Conservation (phyloP, 2,888 invertebrate species). For the Synanthedon vespiformis region DNA sequence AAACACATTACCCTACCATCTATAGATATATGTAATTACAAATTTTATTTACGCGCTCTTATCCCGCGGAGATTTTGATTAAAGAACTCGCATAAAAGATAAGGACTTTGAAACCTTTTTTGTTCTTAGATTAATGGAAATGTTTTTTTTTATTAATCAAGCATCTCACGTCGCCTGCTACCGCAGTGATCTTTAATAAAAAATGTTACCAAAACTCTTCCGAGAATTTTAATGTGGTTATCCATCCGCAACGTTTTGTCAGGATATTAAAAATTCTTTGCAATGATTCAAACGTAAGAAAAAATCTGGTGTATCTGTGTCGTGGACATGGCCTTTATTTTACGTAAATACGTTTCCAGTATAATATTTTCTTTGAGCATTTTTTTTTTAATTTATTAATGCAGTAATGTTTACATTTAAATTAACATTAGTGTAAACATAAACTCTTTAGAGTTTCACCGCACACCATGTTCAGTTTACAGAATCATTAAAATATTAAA, state of each 20-base stretch:
- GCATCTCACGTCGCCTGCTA: too few species aligned
- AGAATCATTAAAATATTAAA: too few species aligned
- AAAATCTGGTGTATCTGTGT: not conserved
- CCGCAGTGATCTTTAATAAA: conserved; percentile 2
- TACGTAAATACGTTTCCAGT: too few species aligned
- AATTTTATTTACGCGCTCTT: conserved; percentile 30
- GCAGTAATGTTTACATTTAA: too few species aligned
- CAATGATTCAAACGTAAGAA: conserved; percentile 1
- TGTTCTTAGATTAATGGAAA: too few species aligned
- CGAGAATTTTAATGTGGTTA: not conserved
- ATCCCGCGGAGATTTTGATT: conserved; percentile 20
- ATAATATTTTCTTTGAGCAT: too few species aligned
- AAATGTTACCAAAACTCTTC: conserved; percentile 1
- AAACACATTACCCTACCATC: conserved; percentile 43
- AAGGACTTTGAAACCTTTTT: not conserved
- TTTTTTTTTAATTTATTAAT: too few species aligned
- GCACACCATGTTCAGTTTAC: too few species aligned
- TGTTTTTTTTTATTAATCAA: not conserved
- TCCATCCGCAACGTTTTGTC: not conserved
- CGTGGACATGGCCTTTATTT: too few species aligned
- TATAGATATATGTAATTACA: conserved; percentile 35
- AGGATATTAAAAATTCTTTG: conserved; percentile 5
- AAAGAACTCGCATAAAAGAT: conserved; percentile 3
- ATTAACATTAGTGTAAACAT: too few species aligned
- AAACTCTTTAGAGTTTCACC: too few species aligned